These are phyloP conservation scores for Lycaon pictus DNA, from an alignment of 2,113 vertebrate species.

Conservation along the genomic window DNA sequence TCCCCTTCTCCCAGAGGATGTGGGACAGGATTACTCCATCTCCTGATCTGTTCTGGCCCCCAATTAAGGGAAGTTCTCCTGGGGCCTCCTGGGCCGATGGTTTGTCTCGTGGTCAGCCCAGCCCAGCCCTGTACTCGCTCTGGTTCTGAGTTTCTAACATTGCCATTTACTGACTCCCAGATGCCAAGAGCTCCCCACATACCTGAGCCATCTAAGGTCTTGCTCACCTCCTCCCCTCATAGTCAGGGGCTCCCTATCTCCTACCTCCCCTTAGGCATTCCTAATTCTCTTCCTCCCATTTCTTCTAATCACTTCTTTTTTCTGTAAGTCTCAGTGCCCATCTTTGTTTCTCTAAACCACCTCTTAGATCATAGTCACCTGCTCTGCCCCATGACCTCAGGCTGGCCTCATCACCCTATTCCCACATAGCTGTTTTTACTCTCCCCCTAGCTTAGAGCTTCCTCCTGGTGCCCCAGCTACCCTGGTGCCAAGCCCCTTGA, in stretches of 20 bases:
- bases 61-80: constrained; percentile 70
- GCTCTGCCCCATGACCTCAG: neutral
- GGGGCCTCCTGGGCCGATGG: neutral
- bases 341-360: constrained; percentile 32
- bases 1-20: constrained; percentile 69
- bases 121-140: neutral
- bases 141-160: constrained; percentile 17
- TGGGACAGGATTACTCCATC: constrained; percentile 72
- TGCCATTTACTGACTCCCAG: constrained; percentile 28
- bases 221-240: neutral
- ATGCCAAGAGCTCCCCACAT: neutral
- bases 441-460: neutral
- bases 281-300: neutral
- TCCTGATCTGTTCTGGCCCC: constrained; percentile 60
- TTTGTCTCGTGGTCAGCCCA: neutral
- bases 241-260: neutral
- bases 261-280: neutral
- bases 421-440: neutral
- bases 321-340: neutral
- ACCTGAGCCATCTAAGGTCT: neutral
- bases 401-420: neutral
- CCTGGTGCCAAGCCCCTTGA: neutral
- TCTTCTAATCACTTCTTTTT: neutral
- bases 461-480: neutral
- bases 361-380: neutral